Conservation (phyloP, 2,113 vertebrate species). For the Ardeotis arabs region DNA sequence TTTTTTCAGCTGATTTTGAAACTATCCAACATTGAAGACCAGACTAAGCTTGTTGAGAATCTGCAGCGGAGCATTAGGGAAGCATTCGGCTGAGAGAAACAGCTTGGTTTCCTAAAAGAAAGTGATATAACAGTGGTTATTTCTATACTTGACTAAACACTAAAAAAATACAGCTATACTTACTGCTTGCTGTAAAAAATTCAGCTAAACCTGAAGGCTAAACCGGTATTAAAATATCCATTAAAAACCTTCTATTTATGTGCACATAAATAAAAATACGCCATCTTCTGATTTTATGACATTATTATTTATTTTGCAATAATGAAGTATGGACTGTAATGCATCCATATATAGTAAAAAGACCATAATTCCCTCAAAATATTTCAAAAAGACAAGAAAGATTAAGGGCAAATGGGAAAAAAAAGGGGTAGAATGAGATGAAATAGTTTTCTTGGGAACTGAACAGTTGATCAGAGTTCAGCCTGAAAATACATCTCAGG, state of each 20-base stretch:
- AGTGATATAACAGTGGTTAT: not conserved
- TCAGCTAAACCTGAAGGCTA: not conserved
- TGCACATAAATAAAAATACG: not conserved
- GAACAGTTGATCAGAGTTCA: not conserved
- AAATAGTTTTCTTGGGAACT: not conserved
- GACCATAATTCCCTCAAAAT: not conserved
- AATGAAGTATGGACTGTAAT: not conserved
- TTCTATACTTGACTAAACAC: not conserved
- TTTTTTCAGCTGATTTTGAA: conserved; percentile 49
- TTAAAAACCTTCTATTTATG: not conserved
- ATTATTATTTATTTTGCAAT: not conserved
- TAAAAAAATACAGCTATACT: not conserved
- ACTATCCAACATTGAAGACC: not conserved
- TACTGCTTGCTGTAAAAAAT: not conserved
- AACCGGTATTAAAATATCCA: not conserved
- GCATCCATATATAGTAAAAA: not conserved
- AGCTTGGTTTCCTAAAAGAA: conserved; percentile 53
- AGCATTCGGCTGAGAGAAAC: not conserved
- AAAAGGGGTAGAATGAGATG: not conserved
- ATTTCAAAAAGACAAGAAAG: not conserved
- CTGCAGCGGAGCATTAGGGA: not conserved
- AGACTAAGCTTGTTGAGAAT: not conserved
- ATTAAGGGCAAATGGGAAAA: not conserved
- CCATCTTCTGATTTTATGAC: not conserved
- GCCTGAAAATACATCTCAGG: not conserved